phyloP scores from a whole-genome alignment of 1,140 invertebrate species.

The Lepidurus arcticus region DNA sequence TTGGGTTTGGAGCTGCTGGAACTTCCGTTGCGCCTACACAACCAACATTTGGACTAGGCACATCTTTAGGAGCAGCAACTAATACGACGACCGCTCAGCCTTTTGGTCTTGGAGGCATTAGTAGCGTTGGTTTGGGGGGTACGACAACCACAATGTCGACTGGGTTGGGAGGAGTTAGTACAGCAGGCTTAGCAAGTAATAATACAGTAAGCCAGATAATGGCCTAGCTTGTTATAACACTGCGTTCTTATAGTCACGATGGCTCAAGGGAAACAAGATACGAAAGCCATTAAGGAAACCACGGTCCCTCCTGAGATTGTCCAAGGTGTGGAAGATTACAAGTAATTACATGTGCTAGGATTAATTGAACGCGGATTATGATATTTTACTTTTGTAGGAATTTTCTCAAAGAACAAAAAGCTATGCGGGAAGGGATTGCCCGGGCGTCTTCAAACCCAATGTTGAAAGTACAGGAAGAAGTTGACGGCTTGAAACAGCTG shows the following conservation, averaged over 20 bases:
- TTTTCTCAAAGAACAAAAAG: constrained; percentile 76
- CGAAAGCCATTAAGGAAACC: constrained; percentile 61
- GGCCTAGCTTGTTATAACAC: constrained; percentile 10
- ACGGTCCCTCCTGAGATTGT: constrained; percentile 65
- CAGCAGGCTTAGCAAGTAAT: constrained; percentile 45
- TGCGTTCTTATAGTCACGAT: constrained; percentile 46
- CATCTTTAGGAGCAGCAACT: constrained; percentile 26
- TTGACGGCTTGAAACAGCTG: constrained; percentile 57
- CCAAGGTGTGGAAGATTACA: constrained; percentile 53
- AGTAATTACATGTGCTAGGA: constrained; percentile 47
- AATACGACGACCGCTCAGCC: constrained; percentile 39
- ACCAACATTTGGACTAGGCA: neutral
- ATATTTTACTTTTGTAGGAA: constrained; percentile 59
- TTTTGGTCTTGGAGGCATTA: constrained; percentile 36
- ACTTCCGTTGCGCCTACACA: constrained; percentile 29
- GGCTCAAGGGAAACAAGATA: constrained; percentile 49
- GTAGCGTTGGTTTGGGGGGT: constrained; percentile 37
- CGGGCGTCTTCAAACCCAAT: constrained; percentile 62
- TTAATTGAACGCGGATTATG: constrained; percentile 31
- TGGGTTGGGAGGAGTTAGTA: constrained; percentile 61
- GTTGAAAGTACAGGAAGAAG: constrained; percentile 58
- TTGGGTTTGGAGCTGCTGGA: constrained; percentile 31
- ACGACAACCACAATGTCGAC: constrained; percentile 43
- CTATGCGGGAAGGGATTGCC: constrained; percentile 71
- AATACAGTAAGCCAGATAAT: constrained; percentile 6